phyloP scores from a whole-genome alignment of 2,113 vertebrate species.

The Calyptomena viridis region DNA sequence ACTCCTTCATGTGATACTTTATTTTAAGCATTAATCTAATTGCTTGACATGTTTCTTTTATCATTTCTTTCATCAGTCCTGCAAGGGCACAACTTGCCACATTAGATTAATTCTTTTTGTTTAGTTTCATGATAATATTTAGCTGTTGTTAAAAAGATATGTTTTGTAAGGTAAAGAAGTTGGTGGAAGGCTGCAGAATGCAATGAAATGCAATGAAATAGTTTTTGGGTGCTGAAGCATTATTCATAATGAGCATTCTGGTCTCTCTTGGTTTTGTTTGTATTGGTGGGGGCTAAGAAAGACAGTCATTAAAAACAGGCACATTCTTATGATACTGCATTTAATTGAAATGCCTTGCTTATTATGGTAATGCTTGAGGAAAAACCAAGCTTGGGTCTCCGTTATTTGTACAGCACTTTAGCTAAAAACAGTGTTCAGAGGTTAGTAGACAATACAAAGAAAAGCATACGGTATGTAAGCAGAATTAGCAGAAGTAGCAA shows the following conservation, averaged over 20 bases:
- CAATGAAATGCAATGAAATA: no score
- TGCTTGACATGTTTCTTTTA: neutral
- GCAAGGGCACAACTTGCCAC: neutral
- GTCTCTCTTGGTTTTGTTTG: neutral
- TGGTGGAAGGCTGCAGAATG: neutral
- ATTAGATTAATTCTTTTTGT: neutral
- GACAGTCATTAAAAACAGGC: neutral
- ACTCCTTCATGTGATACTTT: neutral
- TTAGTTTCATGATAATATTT: neutral
- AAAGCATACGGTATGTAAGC: neutral
- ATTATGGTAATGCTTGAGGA: neutral
- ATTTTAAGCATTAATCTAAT: neutral
- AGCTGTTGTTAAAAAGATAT: neutral
- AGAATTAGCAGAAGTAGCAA: neutral
- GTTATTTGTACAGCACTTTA: neutral
- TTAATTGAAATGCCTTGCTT: slow-evolving; percentile 7
- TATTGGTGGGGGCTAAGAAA: neutral
- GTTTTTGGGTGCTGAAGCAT: neutral
- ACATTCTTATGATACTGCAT: neutral
- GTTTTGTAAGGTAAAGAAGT: neutral
- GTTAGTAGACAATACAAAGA: neutral
- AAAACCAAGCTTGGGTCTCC: neutral
- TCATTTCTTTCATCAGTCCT: neutral
- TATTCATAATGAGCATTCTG: neutral
- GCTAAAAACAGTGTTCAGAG: neutral